Percentiles rank a stretch among this genome's conserved stretches.
These are phyloP conservation scores for Prosopocoilus inquinatus DNA, from an alignment of 2,888 invertebrate genomes.

Conservation along the genomic window DNA sequence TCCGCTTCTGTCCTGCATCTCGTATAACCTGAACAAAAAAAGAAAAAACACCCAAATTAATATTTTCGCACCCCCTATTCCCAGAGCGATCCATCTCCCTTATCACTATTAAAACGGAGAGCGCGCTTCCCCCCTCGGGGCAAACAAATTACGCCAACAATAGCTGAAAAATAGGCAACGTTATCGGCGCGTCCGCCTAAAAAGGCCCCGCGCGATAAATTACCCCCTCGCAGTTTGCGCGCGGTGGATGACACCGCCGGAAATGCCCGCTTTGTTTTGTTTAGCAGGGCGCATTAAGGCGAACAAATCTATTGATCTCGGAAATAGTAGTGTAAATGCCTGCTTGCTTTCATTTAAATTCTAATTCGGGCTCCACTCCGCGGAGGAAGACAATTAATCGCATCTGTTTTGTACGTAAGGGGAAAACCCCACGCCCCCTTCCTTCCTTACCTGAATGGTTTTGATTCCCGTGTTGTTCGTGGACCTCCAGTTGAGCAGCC, in stretches of 20 bases:
- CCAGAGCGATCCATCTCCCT: not conserved
- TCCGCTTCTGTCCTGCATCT: constrained; percentile 68
- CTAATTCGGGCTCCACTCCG: too few species aligned
- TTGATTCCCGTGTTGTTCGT: constrained; percentile 60
- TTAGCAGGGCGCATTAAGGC: not conserved
- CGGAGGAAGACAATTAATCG: too few species aligned
- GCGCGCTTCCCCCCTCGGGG: too few species aligned
- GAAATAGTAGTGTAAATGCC: too few species aligned
- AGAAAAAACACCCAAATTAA: too few species aligned
- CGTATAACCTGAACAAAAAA: constrained; percentile 60
- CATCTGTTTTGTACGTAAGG: too few species aligned
- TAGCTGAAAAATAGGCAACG: constrained; percentile 11
- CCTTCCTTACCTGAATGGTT: constrained; percentile 65
- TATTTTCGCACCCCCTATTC: not conserved
- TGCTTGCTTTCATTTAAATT: too few species aligned
- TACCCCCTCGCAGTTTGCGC: not conserved
- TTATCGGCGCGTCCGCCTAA: constrained; percentile 7
- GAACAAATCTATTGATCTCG: not conserved
- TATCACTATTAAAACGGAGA: too few species aligned
- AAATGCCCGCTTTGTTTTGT: constrained; percentile 1
- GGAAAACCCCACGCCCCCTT: too few species aligned
- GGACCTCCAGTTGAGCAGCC: constrained; percentile 70
- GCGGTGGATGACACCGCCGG: constrained; percentile 3
- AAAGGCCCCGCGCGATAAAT: not conserved
- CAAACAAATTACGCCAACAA: constrained; percentile 6